Evolutionary conservation across 2,888 invertebrate species (phyloP).

Genomic region (Poecilus cupreus): DNA sequence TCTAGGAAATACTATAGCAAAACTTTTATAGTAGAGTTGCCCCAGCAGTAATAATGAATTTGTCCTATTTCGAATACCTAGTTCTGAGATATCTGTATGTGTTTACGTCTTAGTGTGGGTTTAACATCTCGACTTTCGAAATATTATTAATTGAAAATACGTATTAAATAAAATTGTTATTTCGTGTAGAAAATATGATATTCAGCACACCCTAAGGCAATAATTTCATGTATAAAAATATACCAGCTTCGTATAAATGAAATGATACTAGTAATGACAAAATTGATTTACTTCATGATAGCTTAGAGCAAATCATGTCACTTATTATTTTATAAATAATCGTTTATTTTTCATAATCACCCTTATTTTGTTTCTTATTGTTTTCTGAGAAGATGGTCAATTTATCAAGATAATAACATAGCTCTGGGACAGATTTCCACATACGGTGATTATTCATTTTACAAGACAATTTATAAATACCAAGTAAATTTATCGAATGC

Average conservation of each 20-base stretch:
- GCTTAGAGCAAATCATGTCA: constrained; percentile 32
- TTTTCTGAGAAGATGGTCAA: constrained; percentile 27
- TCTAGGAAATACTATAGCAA: too few relatives aligned
- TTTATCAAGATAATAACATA: constrained; percentile 27
- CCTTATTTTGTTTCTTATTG: constrained; percentile 34
- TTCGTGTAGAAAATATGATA: constrained; percentile 40
- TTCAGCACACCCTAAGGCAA: background rate
- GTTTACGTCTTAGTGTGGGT: too few relatives aligned
- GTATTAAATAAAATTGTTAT: constrained; percentile 25
- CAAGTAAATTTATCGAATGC: background rate
- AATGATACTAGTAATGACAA: constrained; percentile 40
- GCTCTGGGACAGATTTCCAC: constrained; percentile 9
- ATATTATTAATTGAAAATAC: constrained; percentile 30
- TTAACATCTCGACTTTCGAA: background rate
- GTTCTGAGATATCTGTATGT: too few relatives aligned
- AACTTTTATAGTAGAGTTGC: too few relatives aligned
- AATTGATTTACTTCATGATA: constrained; percentile 52
- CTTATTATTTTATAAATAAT: constrained; percentile 48
- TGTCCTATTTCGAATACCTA: too few relatives aligned
- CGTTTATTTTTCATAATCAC: constrained; percentile 45
- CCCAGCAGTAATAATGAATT: too few relatives aligned
- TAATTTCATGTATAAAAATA: constrained; percentile 15
- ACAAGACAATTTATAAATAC: background rate
- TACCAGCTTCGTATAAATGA: constrained; percentile 1
- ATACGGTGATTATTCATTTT: background rate